Evolutionary conservation across 2,888 invertebrate genomes (phyloP).

Genomic region (Brassicogethes aeneus): DNA sequence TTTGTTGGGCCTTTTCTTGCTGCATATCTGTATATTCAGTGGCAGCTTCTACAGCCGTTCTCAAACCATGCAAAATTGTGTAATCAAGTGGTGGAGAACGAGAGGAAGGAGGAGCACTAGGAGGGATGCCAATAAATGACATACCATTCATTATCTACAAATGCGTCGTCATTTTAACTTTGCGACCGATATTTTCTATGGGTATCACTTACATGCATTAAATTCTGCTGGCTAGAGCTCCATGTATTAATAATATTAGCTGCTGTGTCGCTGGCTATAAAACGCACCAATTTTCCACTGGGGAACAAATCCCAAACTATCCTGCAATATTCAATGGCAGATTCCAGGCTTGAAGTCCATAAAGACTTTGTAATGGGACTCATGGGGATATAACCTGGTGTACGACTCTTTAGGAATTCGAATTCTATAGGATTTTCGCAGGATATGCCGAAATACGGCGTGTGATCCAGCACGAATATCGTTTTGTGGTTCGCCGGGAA

Average conservation of each 20-base stretch:
- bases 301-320: slow-evolving; percentile 98
- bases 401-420: slow-evolving; percentile 64
- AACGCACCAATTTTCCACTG: slow-evolving; percentile 74
- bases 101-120: slow-evolving; percentile 35
- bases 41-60: slow-evolving; percentile 77
- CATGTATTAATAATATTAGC: slow-evolving; percentile 81
- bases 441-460: slow-evolving; percentile 81
- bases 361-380: slow-evolving; percentile 84
- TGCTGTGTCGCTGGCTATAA: slow-evolving; percentile 80
- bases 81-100: slow-evolving; percentile 53
- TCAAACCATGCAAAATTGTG: slow-evolving; percentile 72
- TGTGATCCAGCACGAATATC: slow-evolving; percentile 90
- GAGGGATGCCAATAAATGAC: slow-evolving; percentile 70
- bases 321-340: slow-evolving; percentile 90
- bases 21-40: slow-evolving; percentile 76
- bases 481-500: slow-evolving; percentile 86
- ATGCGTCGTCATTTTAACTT: slow-evolving; percentile 4
- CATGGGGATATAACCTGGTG: slow-evolving; percentile 63
- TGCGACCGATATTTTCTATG: slow-evolving; percentile 5
- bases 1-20: slow-evolving; percentile 44
- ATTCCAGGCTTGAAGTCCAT: slow-evolving; percentile 95
- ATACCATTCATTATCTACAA: slow-evolving; percentile 71
- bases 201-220: slow-evolving; percentile 70
- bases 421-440: slow-evolving; percentile 77
- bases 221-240: slow-evolving; percentile 74